Percentiles rank a stretch among this genome's conserved stretches.
Conservation (phyloP, 2,797 vertebrate genomes). For the Sebastes trivittatus region DNA sequence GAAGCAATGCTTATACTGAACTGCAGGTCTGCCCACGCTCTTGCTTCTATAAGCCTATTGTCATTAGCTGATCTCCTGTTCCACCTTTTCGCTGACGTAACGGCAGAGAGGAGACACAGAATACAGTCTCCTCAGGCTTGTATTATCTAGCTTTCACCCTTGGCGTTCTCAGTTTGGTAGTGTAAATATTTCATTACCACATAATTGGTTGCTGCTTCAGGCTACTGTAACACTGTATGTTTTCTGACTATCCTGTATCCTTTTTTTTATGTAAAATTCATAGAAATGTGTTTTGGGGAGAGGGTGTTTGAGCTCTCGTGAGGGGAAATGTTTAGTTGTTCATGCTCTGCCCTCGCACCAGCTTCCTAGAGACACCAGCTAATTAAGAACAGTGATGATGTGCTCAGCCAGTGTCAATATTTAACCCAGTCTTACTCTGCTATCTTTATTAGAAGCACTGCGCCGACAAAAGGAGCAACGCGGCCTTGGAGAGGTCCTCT, state of each 20-base stretch:
- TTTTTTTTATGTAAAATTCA: slow-evolving; percentile 80
- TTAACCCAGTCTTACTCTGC: slow-evolving; percentile 79
- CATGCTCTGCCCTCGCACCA: slow-evolving; percentile 58
- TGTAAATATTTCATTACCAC: slow-evolving; percentile 88
- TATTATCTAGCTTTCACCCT: slow-evolving; percentile 83
- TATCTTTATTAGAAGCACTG: slow-evolving; percentile 78
- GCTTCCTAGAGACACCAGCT: slow-evolving; percentile 65
- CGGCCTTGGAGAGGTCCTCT: slow-evolving; percentile 73
- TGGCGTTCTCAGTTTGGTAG: slow-evolving; percentile 82
- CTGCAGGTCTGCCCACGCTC: slow-evolving; percentile 36
- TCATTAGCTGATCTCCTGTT: slow-evolving; percentile 55
- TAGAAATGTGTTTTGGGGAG: slow-evolving; percentile 71
- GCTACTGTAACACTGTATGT: slow-evolving; percentile 79
- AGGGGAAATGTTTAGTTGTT: slow-evolving; percentile 76
- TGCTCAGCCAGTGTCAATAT: slow-evolving; percentile 80
- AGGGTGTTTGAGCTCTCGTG: slow-evolving; percentile 56
- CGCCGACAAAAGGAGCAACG: slow-evolving; percentile 70
- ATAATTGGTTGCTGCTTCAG: slow-evolving; percentile 87
- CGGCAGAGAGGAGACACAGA: slow-evolving; percentile 60
- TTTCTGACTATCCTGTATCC: slow-evolving; percentile 69
- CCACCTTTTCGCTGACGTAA: slow-evolving; percentile 58
- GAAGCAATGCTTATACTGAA: slow-evolving; percentile 21
- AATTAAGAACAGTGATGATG: slow-evolving; percentile 75
- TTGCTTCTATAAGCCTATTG: slow-evolving; percentile 35
- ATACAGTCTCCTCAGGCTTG: slow-evolving; percentile 72